Evolutionary conservation across 1,140 invertebrate species (phyloP), one percentile per base, ranked within the genome.

Genomic region (Drosophila ohnishii): DNA sequence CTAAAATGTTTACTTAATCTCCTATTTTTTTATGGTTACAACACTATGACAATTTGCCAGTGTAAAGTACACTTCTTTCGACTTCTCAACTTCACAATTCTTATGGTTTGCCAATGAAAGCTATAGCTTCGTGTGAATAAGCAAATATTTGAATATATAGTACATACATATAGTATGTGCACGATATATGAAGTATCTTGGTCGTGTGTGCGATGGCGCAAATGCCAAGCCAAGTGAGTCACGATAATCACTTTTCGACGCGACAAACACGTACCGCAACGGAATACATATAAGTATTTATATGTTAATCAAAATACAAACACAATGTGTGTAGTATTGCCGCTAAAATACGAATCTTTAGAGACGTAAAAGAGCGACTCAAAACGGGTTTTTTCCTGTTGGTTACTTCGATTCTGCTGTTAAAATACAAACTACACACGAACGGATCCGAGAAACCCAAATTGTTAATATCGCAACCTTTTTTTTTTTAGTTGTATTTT

Each of bases 181-280:
- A 71, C 63, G 69, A 71, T 70, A 70, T 71, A 59, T 59, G 35
- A 48, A 71, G 48, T 75, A 65, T 76, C 62, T 72, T 75, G 73
- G 83, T 79, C 64, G 75, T 80, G 66, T 76, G 75, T 78, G 78
- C 66, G 79, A 86, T 84, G 76, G 66, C 58, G 66, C 73, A 88
- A 88, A 89, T 88, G 77, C 80, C 85, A 84, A 84, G 87, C 85
- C 65, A 80, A 80, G 69, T 88, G 84, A 88, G 84, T 88, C 84
- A 88, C 84, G 80, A 80, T 87, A 88, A 88, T 88, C 81, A 85
- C 59, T 72, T 71, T 71, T 74, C 60, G 79, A 59, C 56, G 78
- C 80, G 66, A 78, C 84, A 82, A 86, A 87, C 82, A 87, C 82
- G 82, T 85, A 77, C 69, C 50, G 47, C 63, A 65, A 75, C 34